A percentile compares a stretch with the other conserved stretches of the same genome.
Evolutionary conservation across 1,140 invertebrate genomes (phyloP).

Genomic region (Bombus waltoni): DNA sequence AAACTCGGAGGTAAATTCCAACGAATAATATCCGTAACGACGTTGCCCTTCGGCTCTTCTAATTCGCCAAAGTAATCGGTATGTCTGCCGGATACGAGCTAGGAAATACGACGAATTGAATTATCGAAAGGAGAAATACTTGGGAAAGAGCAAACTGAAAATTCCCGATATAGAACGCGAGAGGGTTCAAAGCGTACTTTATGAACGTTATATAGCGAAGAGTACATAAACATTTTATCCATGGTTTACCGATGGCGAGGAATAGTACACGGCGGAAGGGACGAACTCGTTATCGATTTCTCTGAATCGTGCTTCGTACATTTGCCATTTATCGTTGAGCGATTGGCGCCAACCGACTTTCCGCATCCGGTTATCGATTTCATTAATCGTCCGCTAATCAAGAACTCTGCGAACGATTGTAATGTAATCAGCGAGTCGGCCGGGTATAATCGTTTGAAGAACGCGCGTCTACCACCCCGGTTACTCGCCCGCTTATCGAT

Average conservation of each 20-base stretch:
- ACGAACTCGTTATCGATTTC: slow-evolving; percentile 42
- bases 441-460: slow-evolving; percentile 39
- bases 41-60: not conserved
- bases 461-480: slow-evolving; percentile 6
- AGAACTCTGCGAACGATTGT: slow-evolving; percentile 43
- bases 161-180: not conserved
- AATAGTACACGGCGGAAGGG: not conserved
- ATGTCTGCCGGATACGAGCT: not conserved
- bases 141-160: no score
- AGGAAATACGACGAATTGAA: not conserved
- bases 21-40: not conserved
- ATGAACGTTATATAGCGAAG: not conserved
- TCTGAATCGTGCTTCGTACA: slow-evolving; percentile 34
- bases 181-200: no score
- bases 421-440: slow-evolving; percentile 50
- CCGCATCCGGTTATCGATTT: slow-evolving; percentile 59
- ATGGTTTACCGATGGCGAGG: not conserved
- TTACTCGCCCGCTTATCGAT: slow-evolving; percentile 48
- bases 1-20: not conserved
- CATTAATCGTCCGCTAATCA: slow-evolving; percentile 63
- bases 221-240: not conserved
- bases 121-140: not conserved
- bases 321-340: slow-evolving; percentile 56
- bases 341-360: slow-evolving; percentile 53
- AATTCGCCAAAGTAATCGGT: not conserved